Evolutionary conservation across 2,797 vertebrate species (phyloP), one percentile per base, ranked within the genome.

Genomic region (Orientallactaga sibirica): DNA sequence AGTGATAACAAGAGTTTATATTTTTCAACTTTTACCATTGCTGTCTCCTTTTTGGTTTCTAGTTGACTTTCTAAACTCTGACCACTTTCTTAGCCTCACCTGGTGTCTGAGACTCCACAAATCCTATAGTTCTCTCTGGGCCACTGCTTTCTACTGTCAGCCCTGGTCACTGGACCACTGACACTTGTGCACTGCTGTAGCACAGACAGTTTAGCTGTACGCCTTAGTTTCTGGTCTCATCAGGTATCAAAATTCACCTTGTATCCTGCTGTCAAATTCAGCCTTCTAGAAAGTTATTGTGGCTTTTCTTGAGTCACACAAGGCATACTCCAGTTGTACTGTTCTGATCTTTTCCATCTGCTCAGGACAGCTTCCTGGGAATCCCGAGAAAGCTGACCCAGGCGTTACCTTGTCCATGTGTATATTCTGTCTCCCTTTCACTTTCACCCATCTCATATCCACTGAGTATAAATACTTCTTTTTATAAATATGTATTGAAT

Each of bases 241-340:
- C 48, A 80, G 48, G 87, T 14, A 93, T 94, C 80, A 74, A 93
- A 86, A 73, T 74, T 79, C 71, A 93, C 83, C 70, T 55, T 84
- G 74, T 91, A 89, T 78, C 27, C 52, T 91, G 76, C 22, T 25
- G 74, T 90, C 62, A 87, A 79, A 89, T 25, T 92, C 20, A 88
- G 81, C 70, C 86, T 93, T 77, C 58, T 71, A 76, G 88, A 85
- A 80, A 74, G 5, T 75, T 62, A 74, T 7, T 37, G 19, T 70
- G 62, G 12, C 41, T 82, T 58, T 90, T 33, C 24, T 64, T 81
- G 33, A 90, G 71, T 58, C 75, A 89, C 2, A 3, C 1, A 58
- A 91, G 74, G 14, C 1, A 58, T 0, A 68, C 11, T 75, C 71
- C 67, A 73, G 43, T 7, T 0, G 0, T 55, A 33, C 24, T 78